Conservation (phyloP, 2,888 invertebrate genomes). For the Morpho deidamia region DNA sequence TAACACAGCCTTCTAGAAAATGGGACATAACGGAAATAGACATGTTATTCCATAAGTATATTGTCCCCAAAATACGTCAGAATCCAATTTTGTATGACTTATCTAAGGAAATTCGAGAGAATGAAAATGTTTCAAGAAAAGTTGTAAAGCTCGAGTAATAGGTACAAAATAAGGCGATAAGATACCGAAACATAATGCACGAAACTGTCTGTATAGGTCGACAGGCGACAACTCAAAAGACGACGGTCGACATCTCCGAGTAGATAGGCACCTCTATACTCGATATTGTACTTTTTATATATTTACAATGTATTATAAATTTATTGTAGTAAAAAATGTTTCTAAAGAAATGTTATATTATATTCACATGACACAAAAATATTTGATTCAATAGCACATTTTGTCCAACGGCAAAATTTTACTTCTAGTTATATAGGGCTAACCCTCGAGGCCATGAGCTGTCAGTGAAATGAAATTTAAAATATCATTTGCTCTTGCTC, state of each 20-base stretch:
- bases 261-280: too few species aligned
- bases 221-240: slow-evolving; percentile 16
- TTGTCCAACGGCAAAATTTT: slow-evolving; percentile 3
- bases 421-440: slow-evolving; percentile 2
- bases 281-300: too few species aligned
- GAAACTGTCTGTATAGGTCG: neutral
- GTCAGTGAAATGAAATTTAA: slow-evolving; percentile 19
- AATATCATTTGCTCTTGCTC: slow-evolving; percentile 17
- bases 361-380: too few species aligned
- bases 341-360: too few species aligned
- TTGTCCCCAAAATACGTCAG: neutral
- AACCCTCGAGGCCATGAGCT: slow-evolving; percentile 1
- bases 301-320: too few species aligned
- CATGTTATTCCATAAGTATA: neutral
- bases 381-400: slow-evolving; percentile 3
- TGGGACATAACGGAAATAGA: too few species aligned
- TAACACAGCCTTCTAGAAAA: too few species aligned
- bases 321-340: too few species aligned
- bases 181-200: slow-evolving; percentile 5
- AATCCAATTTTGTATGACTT: neutral
- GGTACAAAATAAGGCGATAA: slow-evolving; percentile 12
- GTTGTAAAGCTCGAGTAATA: neutral
- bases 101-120: neutral
- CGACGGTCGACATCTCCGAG: slow-evolving; percentile 27
- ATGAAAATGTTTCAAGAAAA: neutral